Base-by-base conservation (phyloP, 2,888 invertebrate species). In the Dryococelus australis region DNA sequence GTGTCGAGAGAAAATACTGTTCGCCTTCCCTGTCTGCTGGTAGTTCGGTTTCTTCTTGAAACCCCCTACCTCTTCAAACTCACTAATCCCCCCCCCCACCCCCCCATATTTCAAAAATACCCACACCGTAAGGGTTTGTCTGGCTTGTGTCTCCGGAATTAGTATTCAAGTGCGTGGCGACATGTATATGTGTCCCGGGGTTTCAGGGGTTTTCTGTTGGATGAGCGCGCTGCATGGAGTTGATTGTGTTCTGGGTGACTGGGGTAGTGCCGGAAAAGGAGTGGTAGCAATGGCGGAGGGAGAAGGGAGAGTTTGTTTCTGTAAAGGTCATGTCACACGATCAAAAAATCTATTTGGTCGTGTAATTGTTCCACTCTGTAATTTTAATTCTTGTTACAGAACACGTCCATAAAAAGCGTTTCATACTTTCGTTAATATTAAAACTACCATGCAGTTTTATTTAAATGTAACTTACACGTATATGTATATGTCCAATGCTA, bases 91-190 rank as follows among this genome's bases (percentile, higher is more conserved):
- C 24, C 24, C 65, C 65, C 20, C 24, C 65, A 1, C 24, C 6
- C 8, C n/a, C 65, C 10, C n/a, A 65, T 65, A 8, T 10, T 65
- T 65, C 20, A 65, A 65, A 65, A 65, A 65, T n/a, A 65, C n/a
- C 20, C n/a, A 51, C 51, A 24, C 65, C 65, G 65, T 65, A 65
- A 65, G 65, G 65, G 65, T 65, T 20, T n/a, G 65, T 65, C 65
- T n/a, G 16, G 65, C 83, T 28, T 20, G 24, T 4, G 80, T 83
- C 20, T 28, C 35, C 24, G 20, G 83, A 83, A 83, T 83, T 83
- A 83, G 28, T 83, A 83, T 83, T 83, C 83, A 83, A 27, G 83
- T 83, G 83, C 43, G 83, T 83, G 43, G 43, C 8, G 83, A 83
- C 28, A 83, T 28, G 43, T 83, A 35, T 83, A 83, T n/a, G 28